phyloP scores from a whole-genome alignment of 2,888 invertebrate genomes.

The Lacanobia wlatinum region DNA sequence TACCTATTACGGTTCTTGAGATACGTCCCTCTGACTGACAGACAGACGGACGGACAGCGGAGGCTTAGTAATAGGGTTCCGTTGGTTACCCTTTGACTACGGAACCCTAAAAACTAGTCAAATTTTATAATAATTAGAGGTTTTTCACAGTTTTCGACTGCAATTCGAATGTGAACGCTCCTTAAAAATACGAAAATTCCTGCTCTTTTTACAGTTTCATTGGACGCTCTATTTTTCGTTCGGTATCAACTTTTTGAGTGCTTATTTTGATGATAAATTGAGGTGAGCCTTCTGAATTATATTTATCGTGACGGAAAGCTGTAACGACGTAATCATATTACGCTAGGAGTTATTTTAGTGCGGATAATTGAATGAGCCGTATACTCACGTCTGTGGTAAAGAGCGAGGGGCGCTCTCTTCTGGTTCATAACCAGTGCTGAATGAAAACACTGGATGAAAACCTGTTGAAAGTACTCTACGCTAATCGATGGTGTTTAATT shows the following conservation, averaged over 20 bases:
- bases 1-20: no score
- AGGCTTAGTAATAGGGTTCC: no score
- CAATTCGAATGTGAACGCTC: no score
- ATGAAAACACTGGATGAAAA: background rate
- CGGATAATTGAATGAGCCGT: conserved; percentile 58
- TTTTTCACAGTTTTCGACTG: no score
- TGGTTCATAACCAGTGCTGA: background rate
- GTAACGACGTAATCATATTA: conserved; percentile 59
- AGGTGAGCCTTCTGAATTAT: conserved; percentile 2
- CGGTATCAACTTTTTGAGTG: background rate
- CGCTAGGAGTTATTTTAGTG: conserved; percentile 58
- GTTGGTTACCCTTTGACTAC: no score
- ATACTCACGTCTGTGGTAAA: conserved; percentile 13
- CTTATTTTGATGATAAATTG: background rate
- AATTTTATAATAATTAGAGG: no score
- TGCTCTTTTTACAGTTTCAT: no score
- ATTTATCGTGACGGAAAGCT: conserved; percentile 4
- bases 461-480: background rate
- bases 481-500: background rate
- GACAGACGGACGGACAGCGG: no score
- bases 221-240: background rate
- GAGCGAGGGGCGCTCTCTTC: background rate
- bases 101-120: no score
- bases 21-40: no score
- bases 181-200: no score